Evolutionary conservation across 1,140 invertebrate genomes (phyloP), one percentile per base, ranked within the genome.

Genomic region (Halesus radiatus): DNA sequence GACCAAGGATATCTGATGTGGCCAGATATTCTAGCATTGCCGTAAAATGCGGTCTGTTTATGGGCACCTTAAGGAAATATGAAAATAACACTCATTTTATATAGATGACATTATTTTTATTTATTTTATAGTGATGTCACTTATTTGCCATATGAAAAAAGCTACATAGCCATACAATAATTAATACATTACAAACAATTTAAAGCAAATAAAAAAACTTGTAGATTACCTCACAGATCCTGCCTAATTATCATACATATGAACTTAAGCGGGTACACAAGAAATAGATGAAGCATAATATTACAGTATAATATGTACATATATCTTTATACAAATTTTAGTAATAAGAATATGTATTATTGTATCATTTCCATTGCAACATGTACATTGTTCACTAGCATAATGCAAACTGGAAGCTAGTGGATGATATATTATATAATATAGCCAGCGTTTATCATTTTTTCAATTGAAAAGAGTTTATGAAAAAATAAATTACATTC

Each of bases 191-290:
- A 66, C 56, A 66, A 66, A 72, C 45, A 72, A 50, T 72, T 72
- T 50, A 72, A 72, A 72, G 68, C 68, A 66, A 72, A 72, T 72
- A 72, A 72, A 72, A 72, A 45, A 72, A 72, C 15, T 72, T 72
- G 68, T 72, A 66, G 45, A 72, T 72, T 18, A 72, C 29, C 29
- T 72, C 68, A 50, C 45, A 50, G 18, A 15, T 70, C 29, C 29
- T 70, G n/a, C 18, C 66, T 70, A 70, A 50, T 70, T 70, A 50
- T 50, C n/a, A 70, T 70, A 70, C 66, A 70, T 52, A 70, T 70
- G n/a, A n/a, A n/a, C n/a, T 45, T 50, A 70, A 15, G 66, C 66
- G 45, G 22, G 32, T 50, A 70, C 10, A 20, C 52, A 70, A n/a
- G 37, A 70, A 50, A 70, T 66, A 32, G 22, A 50, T 70, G n/a